Evolutionary conservation across 1,140 invertebrate species (phyloP).

Genomic region (Neodiprion pinetum): DNA sequence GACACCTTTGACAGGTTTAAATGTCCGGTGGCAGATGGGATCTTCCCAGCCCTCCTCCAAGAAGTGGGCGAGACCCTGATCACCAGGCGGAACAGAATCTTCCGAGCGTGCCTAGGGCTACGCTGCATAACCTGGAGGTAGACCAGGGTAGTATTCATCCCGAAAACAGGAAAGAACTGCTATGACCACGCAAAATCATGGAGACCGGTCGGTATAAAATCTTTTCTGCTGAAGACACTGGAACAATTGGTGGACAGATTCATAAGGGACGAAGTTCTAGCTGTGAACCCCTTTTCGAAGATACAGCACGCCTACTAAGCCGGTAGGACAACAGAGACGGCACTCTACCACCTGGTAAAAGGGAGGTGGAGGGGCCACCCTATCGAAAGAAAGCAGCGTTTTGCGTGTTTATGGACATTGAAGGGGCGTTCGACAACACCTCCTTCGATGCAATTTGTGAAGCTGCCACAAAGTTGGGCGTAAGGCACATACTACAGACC

Average conservation of each 20-base stretch:
- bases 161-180: conserved; percentile 25
- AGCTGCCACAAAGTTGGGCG: neutral
- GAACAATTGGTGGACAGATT: conserved; percentile 31
- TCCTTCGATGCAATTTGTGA: neutral
- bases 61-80: conserved; percentile 11
- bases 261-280: conserved; percentile 17
- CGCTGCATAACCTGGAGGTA: conserved; percentile 15
- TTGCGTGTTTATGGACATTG: conserved; percentile 11
- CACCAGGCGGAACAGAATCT: conserved; percentile 10
- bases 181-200: conserved; percentile 25
- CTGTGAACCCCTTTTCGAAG: neutral
- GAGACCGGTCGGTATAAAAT: conserved; percentile 40
- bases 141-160: conserved; percentile 34
- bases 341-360: neutral
- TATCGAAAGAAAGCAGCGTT: neutral
- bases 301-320: conserved; percentile 21
- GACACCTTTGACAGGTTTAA: conserved; percentile 28
- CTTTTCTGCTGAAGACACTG: conserved; percentile 36
- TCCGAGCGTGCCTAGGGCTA: conserved; percentile 19
- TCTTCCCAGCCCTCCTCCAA: conserved; percentile 29
- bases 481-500: neutral
- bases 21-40: conserved; percentile 31
- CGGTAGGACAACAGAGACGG: conserved; percentile 15
- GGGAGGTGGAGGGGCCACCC: too few relatives aligned
- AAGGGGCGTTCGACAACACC: conserved; percentile 18